Conservation (phyloP, 2,797 vertebrate species). For the Fringilla coelebs region DNA sequence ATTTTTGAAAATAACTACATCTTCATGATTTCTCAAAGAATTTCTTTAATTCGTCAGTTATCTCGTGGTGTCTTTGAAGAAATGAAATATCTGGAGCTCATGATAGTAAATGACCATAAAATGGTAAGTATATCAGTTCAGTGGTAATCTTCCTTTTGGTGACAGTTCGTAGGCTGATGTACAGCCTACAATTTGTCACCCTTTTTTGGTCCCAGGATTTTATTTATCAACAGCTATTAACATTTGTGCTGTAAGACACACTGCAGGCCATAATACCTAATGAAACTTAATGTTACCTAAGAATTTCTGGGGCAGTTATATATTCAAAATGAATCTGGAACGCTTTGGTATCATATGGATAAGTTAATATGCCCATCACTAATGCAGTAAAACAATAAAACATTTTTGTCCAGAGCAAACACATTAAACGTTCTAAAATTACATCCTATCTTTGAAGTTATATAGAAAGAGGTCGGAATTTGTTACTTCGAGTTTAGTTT, state of each 20-base stretch:
- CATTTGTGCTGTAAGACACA: background rate
- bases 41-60: conserved; percentile 77
- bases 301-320: background rate
- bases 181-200: background rate
- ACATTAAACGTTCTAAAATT: background rate
- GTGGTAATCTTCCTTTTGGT: background rate
- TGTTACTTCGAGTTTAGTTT: background rate
- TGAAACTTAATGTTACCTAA: background rate
- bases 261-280: background rate
- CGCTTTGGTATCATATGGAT: background rate
- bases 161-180: background rate
- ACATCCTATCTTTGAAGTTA: background rate
- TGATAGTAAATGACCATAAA: conserved; percentile 96
- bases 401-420: background rate
- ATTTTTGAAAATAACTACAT: background rate
- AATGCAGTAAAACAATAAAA: background rate
- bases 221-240: background rate
- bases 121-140: conserved; percentile 80
- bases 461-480: background rate
- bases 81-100: conserved; percentile 96
- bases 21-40: background rate
- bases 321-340: background rate
- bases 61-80: conserved; percentile 92
- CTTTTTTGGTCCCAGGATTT: background rate
- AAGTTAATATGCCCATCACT: background rate